Percentiles rank a stretch among this genome's conserved stretches.
Evolutionary conservation across 2,888 invertebrate genomes (phyloP).

Genomic region (Lepidocyrtoides sp.): DNA sequence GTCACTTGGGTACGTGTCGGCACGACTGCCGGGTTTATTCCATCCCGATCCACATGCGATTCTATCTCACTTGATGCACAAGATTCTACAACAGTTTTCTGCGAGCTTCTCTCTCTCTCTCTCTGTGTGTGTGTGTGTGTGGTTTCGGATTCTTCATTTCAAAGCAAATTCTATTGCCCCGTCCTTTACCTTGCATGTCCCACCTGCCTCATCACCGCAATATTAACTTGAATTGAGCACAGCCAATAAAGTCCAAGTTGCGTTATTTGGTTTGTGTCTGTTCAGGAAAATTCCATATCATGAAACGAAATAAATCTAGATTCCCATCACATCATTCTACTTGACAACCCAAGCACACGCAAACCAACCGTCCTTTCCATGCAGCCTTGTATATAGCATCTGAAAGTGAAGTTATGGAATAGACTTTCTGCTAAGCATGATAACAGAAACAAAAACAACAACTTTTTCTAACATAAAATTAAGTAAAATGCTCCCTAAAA

Average conservation of each 20-base stretch:
- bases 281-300: constrained; percentile 19
- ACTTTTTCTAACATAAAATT: neutral
- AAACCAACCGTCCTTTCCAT: neutral
- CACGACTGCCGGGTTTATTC: too few relatives aligned
- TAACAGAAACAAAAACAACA: neutral
- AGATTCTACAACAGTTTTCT: too few relatives aligned
- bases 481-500: too few relatives aligned
- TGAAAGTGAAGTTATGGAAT: neutral
- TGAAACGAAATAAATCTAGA: constrained; percentile 46
- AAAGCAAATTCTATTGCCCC: neutral
- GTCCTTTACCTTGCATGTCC: neutral
- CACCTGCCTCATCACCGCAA: neutral
- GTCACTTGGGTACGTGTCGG: neutral
- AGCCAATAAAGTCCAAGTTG: neutral
- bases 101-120: too few relatives aligned
- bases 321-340: constrained; percentile 7
- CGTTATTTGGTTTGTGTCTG: neutral
- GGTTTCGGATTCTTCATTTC: neutral
- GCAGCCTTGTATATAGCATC: neutral
- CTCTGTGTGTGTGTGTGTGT: too few relatives aligned
- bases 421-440: neutral
- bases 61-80: neutral
- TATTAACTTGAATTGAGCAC: neutral
- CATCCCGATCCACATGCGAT: neutral
- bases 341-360: constrained; percentile 18